Evolutionary conservation across 2,888 invertebrate species (phyloP).

Genomic region (Smittia sp.): DNA sequence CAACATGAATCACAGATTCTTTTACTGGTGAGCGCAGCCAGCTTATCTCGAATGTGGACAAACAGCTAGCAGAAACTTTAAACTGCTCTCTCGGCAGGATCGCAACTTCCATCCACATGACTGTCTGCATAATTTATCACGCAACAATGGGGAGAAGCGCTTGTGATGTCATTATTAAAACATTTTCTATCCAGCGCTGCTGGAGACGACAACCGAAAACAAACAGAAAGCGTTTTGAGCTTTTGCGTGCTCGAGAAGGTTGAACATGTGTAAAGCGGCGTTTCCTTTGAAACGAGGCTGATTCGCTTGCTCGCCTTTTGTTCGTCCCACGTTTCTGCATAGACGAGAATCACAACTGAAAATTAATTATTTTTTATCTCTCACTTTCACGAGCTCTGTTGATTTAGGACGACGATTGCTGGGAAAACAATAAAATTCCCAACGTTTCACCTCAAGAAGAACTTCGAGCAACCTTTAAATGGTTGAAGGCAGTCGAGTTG

Average conservation of each 20-base stretch:
- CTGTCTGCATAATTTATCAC: slow-evolving; percentile 13
- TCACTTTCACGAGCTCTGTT: background rate
- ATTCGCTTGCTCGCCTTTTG: background rate
- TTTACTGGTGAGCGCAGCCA: background rate
- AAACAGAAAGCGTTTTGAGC: background rate
- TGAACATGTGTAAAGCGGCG: background rate
- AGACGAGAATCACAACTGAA: background rate
- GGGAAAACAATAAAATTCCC: background rate
- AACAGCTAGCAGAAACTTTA: background rate
- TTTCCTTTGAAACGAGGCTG: background rate
- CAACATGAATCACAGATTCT: background rate
- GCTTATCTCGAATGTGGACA: background rate
- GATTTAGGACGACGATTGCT: background rate
- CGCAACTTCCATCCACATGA: background rate
- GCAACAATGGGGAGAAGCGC: background rate
- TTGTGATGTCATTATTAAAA: slow-evolving; percentile 28
- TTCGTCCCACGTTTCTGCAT: background rate
- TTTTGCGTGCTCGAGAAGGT: too few relatives aligned
- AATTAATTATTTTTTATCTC: slow-evolving; percentile 10
- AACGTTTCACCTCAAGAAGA: too few relatives aligned
- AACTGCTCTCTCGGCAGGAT: background rate
- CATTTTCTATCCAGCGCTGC: slow-evolving; percentile 10
- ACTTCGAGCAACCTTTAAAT: too few relatives aligned
- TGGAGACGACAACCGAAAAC: background rate
- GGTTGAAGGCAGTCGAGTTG: too few relatives aligned